Conservation (phyloP, 2,888 invertebrate species). For the Mesorhabditis spiculigera region DNA sequence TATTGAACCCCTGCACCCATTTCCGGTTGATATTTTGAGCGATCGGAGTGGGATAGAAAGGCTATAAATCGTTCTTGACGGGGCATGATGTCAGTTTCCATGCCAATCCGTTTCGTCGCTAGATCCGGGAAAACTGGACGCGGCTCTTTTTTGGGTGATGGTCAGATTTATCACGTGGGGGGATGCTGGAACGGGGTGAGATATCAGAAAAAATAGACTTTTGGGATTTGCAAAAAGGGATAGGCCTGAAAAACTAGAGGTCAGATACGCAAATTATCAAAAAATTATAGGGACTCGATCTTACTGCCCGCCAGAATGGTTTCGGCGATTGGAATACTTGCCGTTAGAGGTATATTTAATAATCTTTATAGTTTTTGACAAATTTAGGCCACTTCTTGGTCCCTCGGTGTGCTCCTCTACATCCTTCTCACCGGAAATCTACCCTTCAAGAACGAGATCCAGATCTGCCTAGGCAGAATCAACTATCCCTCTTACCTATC, state of each 20-base stretch:
- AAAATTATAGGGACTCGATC: conserved; percentile 34
- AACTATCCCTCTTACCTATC: conserved; percentile 41
- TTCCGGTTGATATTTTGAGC: too few relatives aligned
- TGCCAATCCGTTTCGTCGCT: background rate
- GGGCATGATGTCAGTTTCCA: background rate
- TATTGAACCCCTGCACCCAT: too few relatives aligned
- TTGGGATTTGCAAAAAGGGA: background rate
- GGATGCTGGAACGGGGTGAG: too few relatives aligned
- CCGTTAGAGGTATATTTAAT: conserved; percentile 34
- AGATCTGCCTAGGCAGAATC: conserved; percentile 48
- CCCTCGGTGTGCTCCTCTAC: conserved; percentile 69
- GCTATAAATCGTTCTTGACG: too few relatives aligned
- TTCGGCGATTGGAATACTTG: conserved; percentile 45
- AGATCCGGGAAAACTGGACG: background rate
- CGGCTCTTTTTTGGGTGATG: background rate
- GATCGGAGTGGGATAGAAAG: too few relatives aligned
- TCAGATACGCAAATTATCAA: background rate
- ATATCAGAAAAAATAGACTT: too few relatives aligned
- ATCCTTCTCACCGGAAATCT: conserved; percentile 45
- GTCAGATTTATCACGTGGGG: background rate
- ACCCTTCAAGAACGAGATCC: conserved; percentile 51
- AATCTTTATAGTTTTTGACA: background rate
- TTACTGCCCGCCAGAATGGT: conserved; percentile 48
- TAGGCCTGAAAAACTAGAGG: background rate
- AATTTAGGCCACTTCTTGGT: conserved; percentile 73